Conservation (phyloP, 2,113 vertebrate species). For the Austrofundulus limnaeus region DNA sequence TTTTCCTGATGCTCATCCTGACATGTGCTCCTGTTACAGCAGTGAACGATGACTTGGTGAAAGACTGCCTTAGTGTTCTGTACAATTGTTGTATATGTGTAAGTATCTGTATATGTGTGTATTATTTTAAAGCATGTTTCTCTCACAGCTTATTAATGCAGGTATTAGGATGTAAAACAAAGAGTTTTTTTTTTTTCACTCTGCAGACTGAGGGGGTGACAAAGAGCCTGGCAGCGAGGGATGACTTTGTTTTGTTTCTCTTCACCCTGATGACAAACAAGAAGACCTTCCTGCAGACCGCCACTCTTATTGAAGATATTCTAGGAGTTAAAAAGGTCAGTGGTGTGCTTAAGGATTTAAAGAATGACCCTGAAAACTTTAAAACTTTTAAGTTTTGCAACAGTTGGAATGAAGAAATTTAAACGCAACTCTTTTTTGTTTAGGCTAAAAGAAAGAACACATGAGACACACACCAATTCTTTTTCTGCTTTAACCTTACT, state of each 20-base stretch:
- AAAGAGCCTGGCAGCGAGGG: slow-evolving; percentile 89
- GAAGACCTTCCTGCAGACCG: slow-evolving; percentile 94
- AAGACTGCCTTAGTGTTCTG: slow-evolving; percentile 94
- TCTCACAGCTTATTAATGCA: background rate
- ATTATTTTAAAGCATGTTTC: background rate
- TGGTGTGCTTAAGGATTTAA: background rate
- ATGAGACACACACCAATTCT: too few relatives aligned
- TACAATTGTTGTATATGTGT: slow-evolving; percentile 97
- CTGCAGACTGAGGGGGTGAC: slow-evolving; percentile 90
- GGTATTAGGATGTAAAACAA: background rate
- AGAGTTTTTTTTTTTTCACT: background rate
- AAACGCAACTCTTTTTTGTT: too few relatives aligned
- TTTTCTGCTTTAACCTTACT: too few relatives aligned
- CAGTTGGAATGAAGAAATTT: too few relatives aligned
- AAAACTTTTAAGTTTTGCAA: background rate
- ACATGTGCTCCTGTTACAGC: slow-evolving; percentile 46
- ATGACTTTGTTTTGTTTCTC: slow-evolving; percentile 93
- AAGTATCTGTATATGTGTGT: slow-evolving; percentile 73
- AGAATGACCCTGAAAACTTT: background rate
- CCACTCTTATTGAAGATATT: slow-evolving; percentile 95
- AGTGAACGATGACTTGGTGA: slow-evolving; percentile 95
- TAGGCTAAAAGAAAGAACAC: too few relatives aligned
- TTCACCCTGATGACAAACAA: slow-evolving; percentile 97
- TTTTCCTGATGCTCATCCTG: background rate
- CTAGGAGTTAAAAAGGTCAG: slow-evolving; percentile 94